These are phyloP conservation scores for Corbicula japonica DNA, from an alignment of 2,888 invertebrate genomes.

Conservation along the genomic window DNA sequence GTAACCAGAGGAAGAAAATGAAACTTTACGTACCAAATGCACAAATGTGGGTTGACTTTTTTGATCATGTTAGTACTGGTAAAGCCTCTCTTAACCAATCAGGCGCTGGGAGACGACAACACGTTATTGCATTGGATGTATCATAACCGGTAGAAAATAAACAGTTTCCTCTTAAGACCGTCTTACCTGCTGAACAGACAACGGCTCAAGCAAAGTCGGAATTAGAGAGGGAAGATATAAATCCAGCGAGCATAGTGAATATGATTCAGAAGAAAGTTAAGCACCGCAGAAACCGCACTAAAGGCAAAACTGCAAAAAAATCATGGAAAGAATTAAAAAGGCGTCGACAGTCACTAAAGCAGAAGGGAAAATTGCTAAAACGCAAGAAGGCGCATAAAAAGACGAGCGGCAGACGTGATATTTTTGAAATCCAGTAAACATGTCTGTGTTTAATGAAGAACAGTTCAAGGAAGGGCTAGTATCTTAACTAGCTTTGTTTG, in stretches of 20 bases:
- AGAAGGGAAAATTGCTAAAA: conserved; percentile 22
- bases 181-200: conserved; percentile 40
- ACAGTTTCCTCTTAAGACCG: conserved; percentile 23
- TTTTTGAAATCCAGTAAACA: conserved; percentile 18
- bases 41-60: conserved; percentile 41
- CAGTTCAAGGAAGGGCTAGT: too few species aligned
- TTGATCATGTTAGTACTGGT: conserved; percentile 28
- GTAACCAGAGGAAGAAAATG: conserved; percentile 17
- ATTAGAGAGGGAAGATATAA: conserved; percentile 45
- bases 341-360: background rate
- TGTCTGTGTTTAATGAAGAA: conserved; percentile 42
- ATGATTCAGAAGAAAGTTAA: conserved; percentile 18
- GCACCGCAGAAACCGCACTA: conserved; percentile 12
- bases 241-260: conserved; percentile 21
- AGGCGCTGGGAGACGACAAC: conserved; percentile 6
- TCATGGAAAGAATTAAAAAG: conserved; percentile 1
- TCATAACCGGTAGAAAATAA: conserved; percentile 1
- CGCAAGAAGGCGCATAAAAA: background rate
- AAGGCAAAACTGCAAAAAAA: conserved; percentile 1
- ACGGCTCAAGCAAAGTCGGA: conserved; percentile 39
- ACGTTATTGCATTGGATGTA: conserved; percentile 12
- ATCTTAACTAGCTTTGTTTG: conserved; percentile 33
- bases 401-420: background rate
- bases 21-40: conserved; percentile 58
- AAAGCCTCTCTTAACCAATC: conserved; percentile 20